Evolutionary conservation across 2,888 invertebrate species (phyloP).

Genomic region (Cryptocephalus primarius): DNA sequence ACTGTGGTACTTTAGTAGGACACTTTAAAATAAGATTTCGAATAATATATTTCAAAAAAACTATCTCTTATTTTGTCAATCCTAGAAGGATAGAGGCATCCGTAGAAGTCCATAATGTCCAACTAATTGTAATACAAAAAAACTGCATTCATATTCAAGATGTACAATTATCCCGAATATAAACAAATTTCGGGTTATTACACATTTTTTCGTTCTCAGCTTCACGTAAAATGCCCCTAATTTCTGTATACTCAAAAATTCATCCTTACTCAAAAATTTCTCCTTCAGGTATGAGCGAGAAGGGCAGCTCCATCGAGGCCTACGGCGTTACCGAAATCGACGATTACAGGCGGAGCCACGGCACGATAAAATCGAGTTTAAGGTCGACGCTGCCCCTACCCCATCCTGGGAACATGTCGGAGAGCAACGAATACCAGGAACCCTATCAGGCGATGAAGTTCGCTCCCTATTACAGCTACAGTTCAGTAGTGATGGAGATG

Average conservation of each 20-base stretch:
- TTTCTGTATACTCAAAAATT: neutral
- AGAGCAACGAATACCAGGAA: constrained; percentile 63
- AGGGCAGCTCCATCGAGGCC: constrained; percentile 38
- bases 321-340: constrained; percentile 50
- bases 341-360: constrained; percentile 45
- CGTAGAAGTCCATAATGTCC: too few species aligned
- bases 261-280: neutral
- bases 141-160: too few species aligned
- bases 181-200: too few species aligned
- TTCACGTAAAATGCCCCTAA: too few species aligned
- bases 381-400: constrained; percentile 43
- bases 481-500: constrained; percentile 66
- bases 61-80: too few species aligned
- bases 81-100: too few species aligned
- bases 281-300: constrained; percentile 11
- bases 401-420: constrained; percentile 49
- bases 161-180: too few species aligned
- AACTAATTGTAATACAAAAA: too few species aligned
- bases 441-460: constrained; percentile 67
- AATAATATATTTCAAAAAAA: too few species aligned
- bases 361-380: constrained; percentile 38
- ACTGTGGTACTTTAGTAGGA: too few species aligned
- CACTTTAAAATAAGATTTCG: too few species aligned
- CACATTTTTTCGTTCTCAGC: too few species aligned
- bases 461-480: constrained; percentile 67